A percentile compares a stretch with the other conserved stretches of the same genome.
These are phyloP conservation scores for Elysia chlorotica DNA, from an alignment of 1,140 invertebrate species.

Conservation along the genomic window DNA sequence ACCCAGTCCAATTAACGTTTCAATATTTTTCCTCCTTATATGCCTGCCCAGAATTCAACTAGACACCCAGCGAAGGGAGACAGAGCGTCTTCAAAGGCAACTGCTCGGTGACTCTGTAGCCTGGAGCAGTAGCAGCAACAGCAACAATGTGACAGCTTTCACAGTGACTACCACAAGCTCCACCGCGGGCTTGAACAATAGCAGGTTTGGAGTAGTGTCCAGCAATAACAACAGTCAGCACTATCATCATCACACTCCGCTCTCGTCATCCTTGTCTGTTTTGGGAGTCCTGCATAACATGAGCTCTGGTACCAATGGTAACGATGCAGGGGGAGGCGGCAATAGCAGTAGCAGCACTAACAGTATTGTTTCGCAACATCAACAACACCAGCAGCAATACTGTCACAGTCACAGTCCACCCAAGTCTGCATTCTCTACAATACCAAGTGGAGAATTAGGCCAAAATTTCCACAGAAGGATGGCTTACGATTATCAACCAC, in stretches of 20 bases:
- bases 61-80: slow-evolving; percentile 48
- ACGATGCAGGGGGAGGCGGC: too few species aligned
- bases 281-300: too few species aligned
- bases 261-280: too few species aligned
- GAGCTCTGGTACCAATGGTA: too few species aligned
- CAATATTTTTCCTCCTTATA: not conserved
- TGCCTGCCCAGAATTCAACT: slow-evolving; percentile 40
- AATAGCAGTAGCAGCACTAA: not conserved
- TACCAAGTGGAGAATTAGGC: slow-evolving; percentile 39
- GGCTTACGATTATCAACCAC: slow-evolving; percentile 39
- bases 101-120: slow-evolving; percentile 39
- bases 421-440: slow-evolving; percentile 45
- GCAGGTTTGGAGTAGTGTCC: too few species aligned
- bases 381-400: not conserved
- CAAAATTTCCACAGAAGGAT: slow-evolving; percentile 30
- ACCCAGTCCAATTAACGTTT: not conserved
- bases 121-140: too few species aligned
- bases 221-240: too few species aligned
- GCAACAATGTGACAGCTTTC: too few species aligned
- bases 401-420: slow-evolving; percentile 29
- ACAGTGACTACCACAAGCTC: too few species aligned
- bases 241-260: not conserved
- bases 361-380: not conserved
- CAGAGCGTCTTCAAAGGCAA: slow-evolving; percentile 44
- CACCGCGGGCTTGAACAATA: too few species aligned